These are phyloP conservation scores for Drosophila parabipectinata DNA, from an alignment of 1,140 invertebrate species.

Conservation along the genomic window DNA sequence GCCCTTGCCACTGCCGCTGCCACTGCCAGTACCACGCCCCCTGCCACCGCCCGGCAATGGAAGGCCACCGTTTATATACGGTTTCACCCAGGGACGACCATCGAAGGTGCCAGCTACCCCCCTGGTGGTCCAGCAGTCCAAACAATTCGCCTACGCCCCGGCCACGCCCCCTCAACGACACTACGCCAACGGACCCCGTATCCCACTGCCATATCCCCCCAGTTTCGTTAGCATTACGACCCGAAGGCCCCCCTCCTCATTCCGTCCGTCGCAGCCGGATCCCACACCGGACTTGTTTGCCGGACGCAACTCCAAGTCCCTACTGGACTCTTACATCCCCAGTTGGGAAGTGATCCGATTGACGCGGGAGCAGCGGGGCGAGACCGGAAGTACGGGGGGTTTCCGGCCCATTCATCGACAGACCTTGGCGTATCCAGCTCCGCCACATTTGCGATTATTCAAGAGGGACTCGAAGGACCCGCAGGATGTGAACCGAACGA, in stretches of 20 bases:
- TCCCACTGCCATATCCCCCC: slow-evolving; percentile 73
- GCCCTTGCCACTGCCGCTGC: slow-evolving; percentile 20
- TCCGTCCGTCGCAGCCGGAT: slow-evolving; percentile 63
- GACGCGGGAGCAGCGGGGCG: slow-evolving; percentile 45
- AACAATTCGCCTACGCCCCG: slow-evolving; percentile 63
- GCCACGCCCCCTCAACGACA: slow-evolving; percentile 43
- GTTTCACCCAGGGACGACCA: slow-evolving; percentile 28
- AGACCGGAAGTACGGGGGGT: slow-evolving; percentile 1
- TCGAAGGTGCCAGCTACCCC: not conserved
- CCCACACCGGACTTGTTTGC: slow-evolving; percentile 68
- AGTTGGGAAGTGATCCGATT: slow-evolving; percentile 74
- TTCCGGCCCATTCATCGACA: slow-evolving; percentile 38
- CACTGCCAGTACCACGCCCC: slow-evolving; percentile 16
- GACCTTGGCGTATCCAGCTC: slow-evolving; percentile 64
- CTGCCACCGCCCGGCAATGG: slow-evolving; percentile 9
- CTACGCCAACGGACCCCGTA: slow-evolving; percentile 51
- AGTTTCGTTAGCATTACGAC: slow-evolving; percentile 77
- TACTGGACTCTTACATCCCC: slow-evolving; percentile 80
- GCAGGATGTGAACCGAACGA: not conserved
- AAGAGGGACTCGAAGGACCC: slow-evolving; percentile 47
- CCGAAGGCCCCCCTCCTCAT: slow-evolving; percentile 40
- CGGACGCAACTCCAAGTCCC: slow-evolving; percentile 61
- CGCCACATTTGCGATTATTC: slow-evolving; percentile 46
- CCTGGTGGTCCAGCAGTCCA: slow-evolving; percentile 55
- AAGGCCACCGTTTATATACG: slow-evolving; percentile 25